Conservation (phyloP, 2,113 vertebrate species). For the Narcine bancroftii region DNA sequence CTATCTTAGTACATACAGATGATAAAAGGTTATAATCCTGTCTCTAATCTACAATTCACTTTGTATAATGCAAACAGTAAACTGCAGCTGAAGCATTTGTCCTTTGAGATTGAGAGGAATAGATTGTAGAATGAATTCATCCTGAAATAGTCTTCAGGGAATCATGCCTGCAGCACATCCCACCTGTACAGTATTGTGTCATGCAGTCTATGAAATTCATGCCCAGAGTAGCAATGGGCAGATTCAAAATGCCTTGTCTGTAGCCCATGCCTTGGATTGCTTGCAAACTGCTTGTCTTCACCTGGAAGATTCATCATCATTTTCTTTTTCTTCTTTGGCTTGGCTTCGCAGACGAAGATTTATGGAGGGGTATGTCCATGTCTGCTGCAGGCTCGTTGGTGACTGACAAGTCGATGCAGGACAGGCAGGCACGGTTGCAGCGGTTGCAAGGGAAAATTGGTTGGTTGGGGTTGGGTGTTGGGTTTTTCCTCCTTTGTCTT, state of each 20-base stretch:
- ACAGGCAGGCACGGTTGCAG: too few species aligned
- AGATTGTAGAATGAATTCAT: neutral
- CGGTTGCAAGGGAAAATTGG: too few species aligned
- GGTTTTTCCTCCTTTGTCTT: too few species aligned
- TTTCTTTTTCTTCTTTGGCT: neutral
- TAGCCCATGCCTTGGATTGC: neutral
- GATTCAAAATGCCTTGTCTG: neutral
- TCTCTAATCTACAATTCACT: neutral
- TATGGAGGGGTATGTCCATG: too few species aligned
- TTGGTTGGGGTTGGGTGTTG: too few species aligned
- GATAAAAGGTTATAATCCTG: neutral
- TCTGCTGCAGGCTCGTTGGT: too few species aligned
- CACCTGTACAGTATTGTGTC: neutral
- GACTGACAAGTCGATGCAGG: too few species aligned
- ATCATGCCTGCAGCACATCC: neutral
- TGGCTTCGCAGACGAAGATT: too few species aligned
- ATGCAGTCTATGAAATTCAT: neutral
- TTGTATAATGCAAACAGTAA: neutral
- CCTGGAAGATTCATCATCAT: neutral
- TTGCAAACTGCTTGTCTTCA: too few species aligned
- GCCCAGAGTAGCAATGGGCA: neutral
- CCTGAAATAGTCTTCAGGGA: neutral
- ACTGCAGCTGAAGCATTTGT: neutral
- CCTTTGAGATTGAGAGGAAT: neutral
- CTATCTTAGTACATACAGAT: neutral